phyloP scores from a whole-genome alignment of 2,113 vertebrate genomes.

The Donacobius atricapilla region DNA sequence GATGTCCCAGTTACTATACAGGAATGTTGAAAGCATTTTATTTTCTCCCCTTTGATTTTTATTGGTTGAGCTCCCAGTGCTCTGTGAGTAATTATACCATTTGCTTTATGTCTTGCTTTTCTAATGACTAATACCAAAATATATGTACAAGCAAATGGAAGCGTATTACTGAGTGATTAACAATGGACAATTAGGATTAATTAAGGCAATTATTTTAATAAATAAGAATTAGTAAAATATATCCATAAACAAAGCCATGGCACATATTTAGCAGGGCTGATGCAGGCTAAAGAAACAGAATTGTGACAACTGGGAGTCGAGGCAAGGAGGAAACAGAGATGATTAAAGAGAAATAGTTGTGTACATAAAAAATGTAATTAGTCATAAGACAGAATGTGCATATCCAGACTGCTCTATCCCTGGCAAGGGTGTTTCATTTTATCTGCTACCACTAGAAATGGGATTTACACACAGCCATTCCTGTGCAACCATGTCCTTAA shows the following conservation, averaged over 20 bases:
- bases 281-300: not conserved
- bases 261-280: slow-evolving; percentile 11
- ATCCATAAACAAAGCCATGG: slow-evolving; percentile 65
- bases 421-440: not conserved
- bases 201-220: slow-evolving; percentile 77
- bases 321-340: not conserved
- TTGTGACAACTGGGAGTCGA: not conserved
- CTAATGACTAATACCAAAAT: slow-evolving; percentile 73
- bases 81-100: slow-evolving; percentile 77
- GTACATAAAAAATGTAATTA: slow-evolving; percentile 32
- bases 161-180: slow-evolving; percentile 64
- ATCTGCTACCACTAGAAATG: not conserved
- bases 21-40: slow-evolving; percentile 75
- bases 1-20: slow-evolving; percentile 62
- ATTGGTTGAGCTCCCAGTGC: slow-evolving; percentile 70
- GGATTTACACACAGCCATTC: not conserved
- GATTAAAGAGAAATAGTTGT: slow-evolving; percentile 52
- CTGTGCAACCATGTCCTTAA: not conserved
- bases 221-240: slow-evolving; percentile 69
- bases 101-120: slow-evolving; percentile 71
- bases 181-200: slow-evolving; percentile 74
- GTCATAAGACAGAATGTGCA: not conserved
- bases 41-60: slow-evolving; percentile 77
- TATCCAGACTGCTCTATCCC: not conserved
- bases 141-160: slow-evolving; percentile 71